Evolutionary conservation across 1,140 invertebrate genomes (phyloP), one percentile per base, ranked within the genome.

Genomic region (Papilio machaon): DNA sequence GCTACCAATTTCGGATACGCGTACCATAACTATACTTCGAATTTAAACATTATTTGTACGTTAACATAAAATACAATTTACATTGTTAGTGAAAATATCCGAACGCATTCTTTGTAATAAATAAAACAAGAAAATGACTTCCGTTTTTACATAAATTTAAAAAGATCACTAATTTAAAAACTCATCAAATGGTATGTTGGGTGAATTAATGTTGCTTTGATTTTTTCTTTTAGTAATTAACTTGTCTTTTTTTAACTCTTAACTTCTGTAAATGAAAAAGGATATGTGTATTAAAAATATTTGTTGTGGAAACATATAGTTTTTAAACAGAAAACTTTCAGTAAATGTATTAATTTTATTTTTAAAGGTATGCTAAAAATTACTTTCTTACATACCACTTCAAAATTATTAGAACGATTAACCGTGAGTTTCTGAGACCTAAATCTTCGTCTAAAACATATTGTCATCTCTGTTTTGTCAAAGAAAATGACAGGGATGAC

Each of bases 1-100:
- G 92, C 92, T 94, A 93, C 92, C 91, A 94, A 90, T 89, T 91
- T 91, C 86, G 83, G 90, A 93, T 92, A 93, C 91, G 88, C 88
- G 86, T 87, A 86, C 70, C 38, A 35, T 75, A 64, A 60, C 64
- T 86, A 82, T 81, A 80, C 76, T 82, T 81, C 80, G 60, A 89
- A 87, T 83, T 87, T 84, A 80, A 85, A 82, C 89, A 84, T 84
- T 92, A 91, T 86, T 83, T 54, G 81, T 75, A 83, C 82, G 38
- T 77, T n/a, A 35, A 79, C 10, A 82, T 89, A 91, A 84, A 89
- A 88, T 76, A 81, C 82, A 86, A 73, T 88, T 90, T 89, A 70
- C 82, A 82, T 85, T 86, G 58, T 77, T 81, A 81, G 38, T 77
- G 77, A 76, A 81, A 79, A 46, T 52, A 64, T 81, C 74, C 74